Evolutionary conservation across 2,888 invertebrate species (phyloP).

Genomic region (Lycophotia porphyrea): DNA sequence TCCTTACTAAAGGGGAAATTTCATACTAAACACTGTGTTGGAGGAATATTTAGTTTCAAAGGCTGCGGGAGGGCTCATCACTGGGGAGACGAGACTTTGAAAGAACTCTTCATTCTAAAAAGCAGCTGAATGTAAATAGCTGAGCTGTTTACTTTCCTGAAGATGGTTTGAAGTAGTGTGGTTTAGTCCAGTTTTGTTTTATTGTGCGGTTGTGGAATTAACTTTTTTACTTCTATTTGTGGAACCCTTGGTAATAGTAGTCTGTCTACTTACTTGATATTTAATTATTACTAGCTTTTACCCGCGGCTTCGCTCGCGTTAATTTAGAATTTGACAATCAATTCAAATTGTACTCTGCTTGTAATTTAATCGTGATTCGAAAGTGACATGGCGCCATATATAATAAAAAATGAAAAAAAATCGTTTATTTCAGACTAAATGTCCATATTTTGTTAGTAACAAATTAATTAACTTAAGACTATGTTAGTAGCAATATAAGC

Average conservation of each 20-base stretch:
- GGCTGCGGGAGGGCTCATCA: slow-evolving; percentile 19
- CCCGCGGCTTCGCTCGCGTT: too few relatives aligned
- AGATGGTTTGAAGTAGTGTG: background rate
- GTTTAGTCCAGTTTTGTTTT: background rate
- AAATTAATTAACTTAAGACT: too few relatives aligned
- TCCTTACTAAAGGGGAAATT: slow-evolving; percentile 28
- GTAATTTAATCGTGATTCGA: too few relatives aligned
- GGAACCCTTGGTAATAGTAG: background rate
- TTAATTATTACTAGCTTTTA: too few relatives aligned
- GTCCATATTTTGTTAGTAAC: too few relatives aligned
- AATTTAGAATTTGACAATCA: too few relatives aligned
- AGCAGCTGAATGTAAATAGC: slow-evolving; percentile 16
- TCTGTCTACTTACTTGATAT: background rate
- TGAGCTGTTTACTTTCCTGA: slow-evolving; percentile 6
- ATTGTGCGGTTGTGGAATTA: background rate
- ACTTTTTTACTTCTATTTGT: background rate
- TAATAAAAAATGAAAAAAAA: too few relatives aligned
- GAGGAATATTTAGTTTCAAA: slow-evolving; percentile 67
- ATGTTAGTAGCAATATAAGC: too few relatives aligned
- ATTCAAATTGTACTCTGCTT: too few relatives aligned
- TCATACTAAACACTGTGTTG: slow-evolving; percentile 62
- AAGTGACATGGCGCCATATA: too few relatives aligned
- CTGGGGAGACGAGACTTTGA: slow-evolving; percentile 52
- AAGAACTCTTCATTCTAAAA: slow-evolving; percentile 49
- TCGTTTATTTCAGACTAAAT: too few relatives aligned